Evolutionary conservation across 2,797 vertebrate genomes (phyloP).

Genomic region (Eurystomus glaucurus): DNA sequence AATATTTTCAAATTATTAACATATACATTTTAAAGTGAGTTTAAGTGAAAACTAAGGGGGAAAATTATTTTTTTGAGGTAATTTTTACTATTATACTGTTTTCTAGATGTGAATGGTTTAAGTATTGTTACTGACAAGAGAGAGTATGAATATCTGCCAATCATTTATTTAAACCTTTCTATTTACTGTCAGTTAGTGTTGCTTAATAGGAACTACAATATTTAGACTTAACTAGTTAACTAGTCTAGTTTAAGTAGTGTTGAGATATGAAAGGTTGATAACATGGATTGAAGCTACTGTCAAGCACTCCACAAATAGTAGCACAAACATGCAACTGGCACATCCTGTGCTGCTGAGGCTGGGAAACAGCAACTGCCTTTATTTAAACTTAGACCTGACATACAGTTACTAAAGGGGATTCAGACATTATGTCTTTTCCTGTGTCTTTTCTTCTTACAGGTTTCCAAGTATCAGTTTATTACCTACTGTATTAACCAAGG

Average conservation of each 20-base stretch:
- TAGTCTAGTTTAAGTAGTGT: neutral
- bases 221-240: neutral
- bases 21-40: neutral
- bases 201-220: neutral
- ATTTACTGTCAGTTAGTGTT: neutral
- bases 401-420: neutral
- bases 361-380: neutral
- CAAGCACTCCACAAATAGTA: neutral
- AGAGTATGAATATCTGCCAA: neutral
- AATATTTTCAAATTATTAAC: neutral
- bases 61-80: neutral
- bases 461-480: neutral
- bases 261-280: neutral
- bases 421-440: neutral
- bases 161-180: neutral
- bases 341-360: neutral
- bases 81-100: neutral
- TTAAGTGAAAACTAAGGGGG: neutral
- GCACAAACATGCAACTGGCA: neutral
- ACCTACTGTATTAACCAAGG: neutral
- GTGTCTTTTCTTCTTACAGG: neutral
- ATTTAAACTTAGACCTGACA: neutral
- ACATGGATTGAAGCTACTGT: neutral
- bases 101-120: neutral
- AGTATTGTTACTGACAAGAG: neutral